Percentiles rank a stretch among this genome's conserved stretches.
These are phyloP conservation scores for Acleris literana DNA, from an alignment of 2,888 invertebrate species.

Conservation along the genomic window DNA sequence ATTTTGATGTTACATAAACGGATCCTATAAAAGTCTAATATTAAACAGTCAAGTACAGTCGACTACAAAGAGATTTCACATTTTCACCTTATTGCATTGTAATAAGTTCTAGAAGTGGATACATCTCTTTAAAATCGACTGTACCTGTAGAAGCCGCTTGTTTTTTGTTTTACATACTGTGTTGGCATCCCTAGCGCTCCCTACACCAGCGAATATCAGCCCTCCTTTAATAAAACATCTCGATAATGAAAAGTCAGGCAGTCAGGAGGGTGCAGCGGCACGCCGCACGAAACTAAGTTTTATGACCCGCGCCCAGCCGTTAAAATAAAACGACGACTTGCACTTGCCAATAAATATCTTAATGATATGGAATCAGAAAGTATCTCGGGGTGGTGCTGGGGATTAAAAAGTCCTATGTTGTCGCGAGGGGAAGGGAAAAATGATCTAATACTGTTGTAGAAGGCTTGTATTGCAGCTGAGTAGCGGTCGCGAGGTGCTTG, in stretches of 20 bases:
- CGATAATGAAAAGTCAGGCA: constrained; percentile 84
- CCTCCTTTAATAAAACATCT: constrained; percentile 83
- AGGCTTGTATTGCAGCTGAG: constrained; percentile 46
- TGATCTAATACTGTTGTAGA: constrained; percentile 48
- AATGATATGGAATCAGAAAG: constrained; percentile 83
- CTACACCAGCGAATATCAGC: constrained; percentile 58
- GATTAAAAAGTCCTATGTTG: constrained; percentile 57
- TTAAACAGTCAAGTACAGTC: no score
- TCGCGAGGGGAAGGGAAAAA: constrained; percentile 47
- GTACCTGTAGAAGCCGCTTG: background rate
- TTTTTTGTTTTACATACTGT: background rate
- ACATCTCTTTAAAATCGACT: no score
- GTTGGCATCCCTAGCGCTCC: constrained; percentile 70
- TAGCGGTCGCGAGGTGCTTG: constrained; percentile 41
- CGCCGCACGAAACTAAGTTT: constrained; percentile 59
- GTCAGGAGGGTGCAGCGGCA: constrained; percentile 80
- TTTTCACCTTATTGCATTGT: no score
- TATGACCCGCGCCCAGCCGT: constrained; percentile 57
- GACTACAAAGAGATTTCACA: background rate
- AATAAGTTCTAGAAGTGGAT: no score
- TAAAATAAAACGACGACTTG: constrained; percentile 64
- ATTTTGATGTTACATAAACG: no score
- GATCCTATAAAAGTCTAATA: no score
- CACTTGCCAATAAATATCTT: constrained; percentile 78
- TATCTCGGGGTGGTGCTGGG: constrained; percentile 59